Evolutionary conservation across 1,140 invertebrate genomes (phyloP), one percentile per base, ranked within the genome.

Genomic region (Philopotamus ludificatus): DNA sequence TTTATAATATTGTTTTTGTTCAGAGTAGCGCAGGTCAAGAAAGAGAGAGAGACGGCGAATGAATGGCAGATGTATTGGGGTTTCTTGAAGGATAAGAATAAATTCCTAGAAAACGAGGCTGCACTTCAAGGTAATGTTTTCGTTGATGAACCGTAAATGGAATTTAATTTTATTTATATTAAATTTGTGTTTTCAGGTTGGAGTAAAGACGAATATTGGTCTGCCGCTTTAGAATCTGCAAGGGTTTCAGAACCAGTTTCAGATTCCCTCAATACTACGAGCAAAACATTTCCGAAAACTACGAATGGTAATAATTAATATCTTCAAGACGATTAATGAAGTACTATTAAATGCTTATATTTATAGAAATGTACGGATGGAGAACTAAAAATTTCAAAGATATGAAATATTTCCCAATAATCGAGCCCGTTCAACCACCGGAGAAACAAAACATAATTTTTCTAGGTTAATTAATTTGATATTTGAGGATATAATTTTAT

Each of bases 11-110:
- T n/a, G n/a, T n/a, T n/a, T n/a, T n/a, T n/a, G n/a, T n/a, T n/a
- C n/a, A 68, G 67, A 59, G 63, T 65, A 21, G 34, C 51, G 12
- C 67, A 66, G 25, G 67, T 69, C 15, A 44, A 21, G 54, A 69
- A 69, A 41, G 67, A 69, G 47, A 65, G 63, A 28, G 15, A 16
- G 16, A 53, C 63, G 22, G 67, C 57, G 1, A 62, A 63, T 47
- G 67, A 69, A 28, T 69, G 63, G 63, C 53, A 69, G 15, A 47
- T 53, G 18, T 66, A 69, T 23, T 69, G 67, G 67, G 63, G 63
- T 0, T 65, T 66, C 16, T 41, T 63, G 0, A 66, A 66, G 21
- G 20, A 65, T 18, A 39, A 22, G 9, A 20, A 47, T 12, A 21
- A 45, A 34, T 63, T 63, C 28, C 41, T 69, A 1, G 67, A 66